Conservation (phyloP, 2,888 invertebrate species). For the Spicauda simplicius region DNA sequence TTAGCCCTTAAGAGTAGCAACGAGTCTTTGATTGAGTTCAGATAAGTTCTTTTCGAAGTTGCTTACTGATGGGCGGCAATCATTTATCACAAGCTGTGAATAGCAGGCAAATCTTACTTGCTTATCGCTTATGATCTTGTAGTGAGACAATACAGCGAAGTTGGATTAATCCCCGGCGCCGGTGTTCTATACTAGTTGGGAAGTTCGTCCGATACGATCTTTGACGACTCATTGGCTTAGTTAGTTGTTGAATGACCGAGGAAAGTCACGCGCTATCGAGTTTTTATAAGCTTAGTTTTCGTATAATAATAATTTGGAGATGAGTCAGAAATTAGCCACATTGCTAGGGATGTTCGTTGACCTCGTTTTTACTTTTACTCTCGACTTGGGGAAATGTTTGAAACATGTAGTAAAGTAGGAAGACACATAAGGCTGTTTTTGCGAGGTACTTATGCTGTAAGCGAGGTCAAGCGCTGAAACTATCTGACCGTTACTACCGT, state of each 20-base stretch:
- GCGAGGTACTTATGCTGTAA: no score
- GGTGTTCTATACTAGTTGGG: slow-evolving; percentile 23
- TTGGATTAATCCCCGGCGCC: slow-evolving; percentile 26
- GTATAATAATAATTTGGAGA: slow-evolving; percentile 6
- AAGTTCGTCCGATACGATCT: slow-evolving; percentile 32
- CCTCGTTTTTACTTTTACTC: background rate
- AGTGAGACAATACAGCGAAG: slow-evolving; percentile 10
- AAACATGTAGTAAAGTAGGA: no score
- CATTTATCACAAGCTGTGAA: no score
- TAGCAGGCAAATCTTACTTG: no score
- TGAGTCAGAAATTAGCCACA: background rate
- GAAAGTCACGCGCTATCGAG: slow-evolving; percentile 17
- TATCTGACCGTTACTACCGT: no score
- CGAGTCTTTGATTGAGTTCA: no score
- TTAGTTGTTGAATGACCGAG: slow-evolving; percentile 17
- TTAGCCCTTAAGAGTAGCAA: no score
- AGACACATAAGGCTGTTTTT: no score
- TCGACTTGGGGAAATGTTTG: no score
- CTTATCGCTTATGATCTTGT: background rate
- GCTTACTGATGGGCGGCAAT: no score
- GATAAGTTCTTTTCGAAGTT: no score
- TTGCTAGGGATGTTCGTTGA: background rate
- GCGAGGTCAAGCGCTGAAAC: no score
- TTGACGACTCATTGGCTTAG: slow-evolving; percentile 31
- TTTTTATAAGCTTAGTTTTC: slow-evolving; percentile 20